Percentiles rank a stretch among this genome's conserved stretches.
phyloP scores from a whole-genome alignment of 2,797 vertebrate species.

The Coregonus ussuriensis region DNA sequence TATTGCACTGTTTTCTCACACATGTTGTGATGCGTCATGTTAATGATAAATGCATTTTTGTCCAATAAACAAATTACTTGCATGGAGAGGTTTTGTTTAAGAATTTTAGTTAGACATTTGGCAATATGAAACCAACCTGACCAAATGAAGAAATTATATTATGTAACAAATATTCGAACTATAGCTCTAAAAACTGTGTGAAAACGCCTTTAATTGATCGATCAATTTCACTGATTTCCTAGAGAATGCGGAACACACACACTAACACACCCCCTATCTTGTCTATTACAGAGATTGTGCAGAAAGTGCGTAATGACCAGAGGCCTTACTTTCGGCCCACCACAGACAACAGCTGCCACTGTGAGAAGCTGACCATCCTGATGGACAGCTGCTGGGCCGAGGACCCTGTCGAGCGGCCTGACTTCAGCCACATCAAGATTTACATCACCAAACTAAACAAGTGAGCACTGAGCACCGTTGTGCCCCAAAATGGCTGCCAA shows the following conservation, averaged over 20 bases:
- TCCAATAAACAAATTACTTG: no score
- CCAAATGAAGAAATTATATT: no score
- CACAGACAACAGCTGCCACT: conserved; percentile 86
- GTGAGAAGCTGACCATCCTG: conserved; percentile 90
- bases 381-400: conserved; percentile 97
- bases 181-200: no score
- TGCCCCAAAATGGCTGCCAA: background rate
- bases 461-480: conserved; percentile 80
- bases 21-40: no score
- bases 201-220: background rate
- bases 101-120: no score
- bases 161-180: no score
- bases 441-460: conserved; percentile 97
- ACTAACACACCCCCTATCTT: background rate
- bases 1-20: no score
- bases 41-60: no score
- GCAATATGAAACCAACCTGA: no score
- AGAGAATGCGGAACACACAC: background rate
- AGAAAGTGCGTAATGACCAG: conserved; percentile 96
- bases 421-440: conserved; percentile 95
- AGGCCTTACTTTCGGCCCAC: conserved; percentile 92
- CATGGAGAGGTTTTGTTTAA: no score
- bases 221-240: background rate
- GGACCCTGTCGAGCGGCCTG: conserved; percentile 87
- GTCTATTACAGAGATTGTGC: conserved; percentile 85